phyloP scores from a whole-genome alignment of 2,113 vertebrate species.

The Corapipo altera region DNA sequence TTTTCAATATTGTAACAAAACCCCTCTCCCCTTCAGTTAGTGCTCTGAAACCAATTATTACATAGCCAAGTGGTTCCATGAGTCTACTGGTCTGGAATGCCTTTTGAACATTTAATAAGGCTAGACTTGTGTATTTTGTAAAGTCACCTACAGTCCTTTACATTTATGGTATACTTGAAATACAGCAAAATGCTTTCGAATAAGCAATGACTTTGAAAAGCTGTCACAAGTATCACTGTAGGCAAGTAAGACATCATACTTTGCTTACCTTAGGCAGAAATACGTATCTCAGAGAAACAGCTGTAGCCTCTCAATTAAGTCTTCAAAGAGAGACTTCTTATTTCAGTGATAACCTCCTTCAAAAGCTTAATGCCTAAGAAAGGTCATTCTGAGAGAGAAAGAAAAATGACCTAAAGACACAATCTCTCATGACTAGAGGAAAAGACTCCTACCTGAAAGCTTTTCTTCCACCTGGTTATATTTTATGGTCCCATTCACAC shows the following conservation, averaged over 20 bases:
- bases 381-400: neutral
- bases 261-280: neutral
- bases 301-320: neutral
- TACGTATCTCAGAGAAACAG: neutral
- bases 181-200: neutral
- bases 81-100: neutral
- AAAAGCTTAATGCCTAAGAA: slow-evolving; percentile 13
- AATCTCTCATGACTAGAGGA: neutral
- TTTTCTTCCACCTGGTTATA: slow-evolving; percentile 12
- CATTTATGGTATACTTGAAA: neutral
- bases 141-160: neutral
- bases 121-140: neutral
- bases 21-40: neutral
- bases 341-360: neutral
- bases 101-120: neutral
- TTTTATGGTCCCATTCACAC: slow-evolving; percentile 5
- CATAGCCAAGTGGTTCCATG: neutral
- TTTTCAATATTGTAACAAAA: neutral
- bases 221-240: neutral
- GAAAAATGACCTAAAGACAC: neutral
- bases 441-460: slow-evolving; percentile 57
- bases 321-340: neutral
- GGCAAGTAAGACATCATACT: neutral
- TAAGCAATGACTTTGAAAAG: neutral
- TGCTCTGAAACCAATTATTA: neutral